Evolutionary conservation across 2,888 invertebrate species (phyloP).

Genomic region (Diabrotica balteata): DNA sequence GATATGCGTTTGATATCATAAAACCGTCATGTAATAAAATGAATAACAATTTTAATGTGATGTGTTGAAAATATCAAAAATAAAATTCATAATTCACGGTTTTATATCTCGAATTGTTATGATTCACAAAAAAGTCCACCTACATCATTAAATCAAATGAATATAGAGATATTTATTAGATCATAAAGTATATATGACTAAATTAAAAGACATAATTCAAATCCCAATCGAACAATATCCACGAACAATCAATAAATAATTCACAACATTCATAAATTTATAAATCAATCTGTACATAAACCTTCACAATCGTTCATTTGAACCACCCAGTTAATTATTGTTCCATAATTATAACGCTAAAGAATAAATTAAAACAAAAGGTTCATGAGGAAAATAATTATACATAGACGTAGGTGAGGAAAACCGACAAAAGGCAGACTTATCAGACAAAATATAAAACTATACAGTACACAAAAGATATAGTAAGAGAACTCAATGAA

Average conservation of each 20-base stretch:
- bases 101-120: too few species aligned
- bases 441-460: too few species aligned
- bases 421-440: too few species aligned
- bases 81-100: too few species aligned
- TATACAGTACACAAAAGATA: too few species aligned
- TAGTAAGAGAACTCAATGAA: too few species aligned
- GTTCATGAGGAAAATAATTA: constrained; percentile 35
- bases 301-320: constrained; percentile 7
- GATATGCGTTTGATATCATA: too few species aligned
- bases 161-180: background rate
- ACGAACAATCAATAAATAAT: constrained; percentile 18
- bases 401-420: constrained; percentile 17
- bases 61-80: too few species aligned
- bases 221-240: constrained; percentile 10
- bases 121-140: too few species aligned
- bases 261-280: constrained; percentile 16
- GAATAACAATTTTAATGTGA: too few species aligned
- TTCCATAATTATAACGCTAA: constrained; percentile 38
- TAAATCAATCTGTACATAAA: constrained; percentile 16
- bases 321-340: constrained; percentile 37
- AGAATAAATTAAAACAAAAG: constrained; percentile 49
- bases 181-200: background rate
- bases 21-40: too few species aligned
- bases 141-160: too few species aligned
- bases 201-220: constrained; percentile 6